phyloP scores from a whole-genome alignment of 2,888 invertebrate species.

The Hyposoter dolosus region DNA sequence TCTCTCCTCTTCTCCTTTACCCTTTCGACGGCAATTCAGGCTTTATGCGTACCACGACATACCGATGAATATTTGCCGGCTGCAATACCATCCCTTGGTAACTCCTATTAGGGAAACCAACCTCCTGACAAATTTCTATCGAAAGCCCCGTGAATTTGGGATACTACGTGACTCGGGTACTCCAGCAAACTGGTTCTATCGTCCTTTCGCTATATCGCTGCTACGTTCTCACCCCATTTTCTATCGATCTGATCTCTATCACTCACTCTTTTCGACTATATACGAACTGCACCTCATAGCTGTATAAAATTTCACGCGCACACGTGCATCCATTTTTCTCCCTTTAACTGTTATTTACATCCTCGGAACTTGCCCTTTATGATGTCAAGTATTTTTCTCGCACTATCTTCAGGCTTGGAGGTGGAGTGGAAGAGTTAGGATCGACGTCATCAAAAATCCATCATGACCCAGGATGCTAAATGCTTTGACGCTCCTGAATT shows the following conservation, averaged over 20 bases:
- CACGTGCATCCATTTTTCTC: background rate
- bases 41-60: constrained; percentile 66
- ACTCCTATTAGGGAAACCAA: constrained; percentile 50
- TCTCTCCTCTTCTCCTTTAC: background rate
- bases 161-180: constrained; percentile 79
- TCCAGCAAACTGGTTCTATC: constrained; percentile 30
- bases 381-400: background rate
- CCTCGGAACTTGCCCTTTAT: background rate
- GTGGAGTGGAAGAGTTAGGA: background rate
- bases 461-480: background rate
- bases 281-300: constrained; percentile 42
- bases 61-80: constrained; percentile 67
- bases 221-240: constrained; percentile 17
- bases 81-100: constrained; percentile 30
- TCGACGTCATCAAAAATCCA: background rate
- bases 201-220: constrained; percentile 21
- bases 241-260: constrained; percentile 1
- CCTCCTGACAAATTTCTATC: constrained; percentile 77
- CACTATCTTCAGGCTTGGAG: background rate
- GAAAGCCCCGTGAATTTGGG: constrained; percentile 75
- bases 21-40: constrained; percentile 18
- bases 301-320: constrained; percentile 30
- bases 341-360: background rate
- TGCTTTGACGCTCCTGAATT: background rate
- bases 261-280: constrained; percentile 24